Evolutionary conservation across 2,888 invertebrate genomes (phyloP).

Genomic region (Leptinotarsa juncta): DNA sequence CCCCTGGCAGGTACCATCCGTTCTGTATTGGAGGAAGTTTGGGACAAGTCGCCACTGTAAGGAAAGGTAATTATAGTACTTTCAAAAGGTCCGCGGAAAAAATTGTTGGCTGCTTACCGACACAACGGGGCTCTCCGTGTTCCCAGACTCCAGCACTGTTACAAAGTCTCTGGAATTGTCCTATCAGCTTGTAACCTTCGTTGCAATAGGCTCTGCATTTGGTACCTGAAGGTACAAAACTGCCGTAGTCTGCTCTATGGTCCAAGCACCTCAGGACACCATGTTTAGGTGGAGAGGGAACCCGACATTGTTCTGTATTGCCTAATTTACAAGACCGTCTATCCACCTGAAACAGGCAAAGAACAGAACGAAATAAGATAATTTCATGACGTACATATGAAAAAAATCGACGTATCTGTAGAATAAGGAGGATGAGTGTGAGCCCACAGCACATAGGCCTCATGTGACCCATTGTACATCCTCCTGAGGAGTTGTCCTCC

Average conservation of each 20-base stretch:
- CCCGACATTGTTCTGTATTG: constrained; percentile 50
- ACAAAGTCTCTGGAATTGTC: constrained; percentile 68
- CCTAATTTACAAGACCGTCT: constrained; percentile 49
- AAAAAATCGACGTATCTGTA: too few species aligned
- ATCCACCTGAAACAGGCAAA: constrained; percentile 31
- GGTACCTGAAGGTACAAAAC: constrained; percentile 60
- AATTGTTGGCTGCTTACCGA: constrained; percentile 65
- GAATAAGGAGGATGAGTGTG: too few species aligned
- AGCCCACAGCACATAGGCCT: too few species aligned
- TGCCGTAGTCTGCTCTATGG: constrained; percentile 44
- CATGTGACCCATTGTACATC: too few species aligned
- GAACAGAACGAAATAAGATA: too few species aligned
- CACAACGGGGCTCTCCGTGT: constrained; percentile 66
- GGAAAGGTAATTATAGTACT: constrained; percentile 13
- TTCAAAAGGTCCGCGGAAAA: not conserved
- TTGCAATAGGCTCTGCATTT: constrained; percentile 68
- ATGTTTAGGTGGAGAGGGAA: constrained; percentile 52
- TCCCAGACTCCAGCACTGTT: constrained; percentile 68
- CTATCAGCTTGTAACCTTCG: constrained; percentile 69
- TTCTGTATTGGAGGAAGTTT: constrained; percentile 65
- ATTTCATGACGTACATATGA: too few species aligned
- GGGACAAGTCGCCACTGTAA: constrained; percentile 66
- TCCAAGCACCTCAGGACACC: constrained; percentile 56
- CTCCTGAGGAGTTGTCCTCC: too few species aligned
- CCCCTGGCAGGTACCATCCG: constrained; percentile 68